A percentile compares a stretch with the other conserved stretches of the same genome.
These are phyloP conservation scores for Maconellicoccus hirsutus DNA, from an alignment of 1,140 invertebrate species.

Conservation along the genomic window DNA sequence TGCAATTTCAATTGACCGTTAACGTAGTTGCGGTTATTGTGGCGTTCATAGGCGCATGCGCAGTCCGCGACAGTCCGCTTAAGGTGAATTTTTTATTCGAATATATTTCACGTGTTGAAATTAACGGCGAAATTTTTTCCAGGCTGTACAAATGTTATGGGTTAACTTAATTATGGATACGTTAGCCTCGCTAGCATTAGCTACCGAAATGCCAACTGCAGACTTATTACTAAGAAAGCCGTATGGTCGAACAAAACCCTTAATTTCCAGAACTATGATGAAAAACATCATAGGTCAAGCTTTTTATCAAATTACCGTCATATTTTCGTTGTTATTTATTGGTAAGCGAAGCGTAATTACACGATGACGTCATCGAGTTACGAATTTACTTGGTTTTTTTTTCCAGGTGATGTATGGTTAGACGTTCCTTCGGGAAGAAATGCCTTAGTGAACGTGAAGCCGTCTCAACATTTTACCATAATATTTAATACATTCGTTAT, in stretches of 20 bases:
- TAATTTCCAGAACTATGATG: constrained; percentile 98
- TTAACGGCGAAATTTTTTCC: constrained; percentile 28
- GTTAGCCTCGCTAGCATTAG: constrained; percentile 91
- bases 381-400: no score
- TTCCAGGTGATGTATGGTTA: constrained; percentile 70
- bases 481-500: constrained; percentile 99
- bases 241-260: constrained; percentile 94
- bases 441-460: constrained; percentile 56
- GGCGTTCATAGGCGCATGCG: constrained; percentile 96
- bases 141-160: constrained; percentile 99
- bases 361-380: no score
- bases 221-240: constrained; percentile 90
- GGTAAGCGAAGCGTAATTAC: no score
- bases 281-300: constrained; percentile 98
- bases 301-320: constrained; percentile 89
- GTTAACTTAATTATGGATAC: constrained; percentile 99
- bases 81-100: constrained; percentile 39
- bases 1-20: constrained; percentile 98
- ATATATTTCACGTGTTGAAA: neutral
- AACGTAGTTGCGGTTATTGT: constrained; percentile 98
- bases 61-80: constrained; percentile 85
- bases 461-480: constrained; percentile 94
- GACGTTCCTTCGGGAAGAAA: constrained; percentile 82
- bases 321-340: constrained; percentile 86
- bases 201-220: constrained; percentile 94